phyloP scores from a whole-genome alignment of 2,888 invertebrate genomes.

The Parnassius mnemosyne region DNA sequence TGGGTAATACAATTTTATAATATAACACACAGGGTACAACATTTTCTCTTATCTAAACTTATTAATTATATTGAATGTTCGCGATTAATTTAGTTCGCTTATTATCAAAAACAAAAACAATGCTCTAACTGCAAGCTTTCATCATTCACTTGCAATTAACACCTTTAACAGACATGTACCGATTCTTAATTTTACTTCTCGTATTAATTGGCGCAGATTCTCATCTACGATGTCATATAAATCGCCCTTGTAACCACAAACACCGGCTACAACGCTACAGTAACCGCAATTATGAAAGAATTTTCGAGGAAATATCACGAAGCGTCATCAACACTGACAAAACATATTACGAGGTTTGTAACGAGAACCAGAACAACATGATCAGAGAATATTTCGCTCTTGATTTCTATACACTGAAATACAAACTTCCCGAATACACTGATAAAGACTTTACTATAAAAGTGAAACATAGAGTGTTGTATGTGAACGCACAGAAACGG shows the following conservation, averaged over 20 bases:
- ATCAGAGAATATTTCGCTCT: conserved; percentile 17
- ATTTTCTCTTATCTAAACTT: neutral
- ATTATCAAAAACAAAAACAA: no score
- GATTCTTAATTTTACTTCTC: conserved; percentile 3
- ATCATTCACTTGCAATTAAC: neutral
- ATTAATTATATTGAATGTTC: no score
- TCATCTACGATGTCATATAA: neutral
- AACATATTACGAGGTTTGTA: conserved; percentile 7
- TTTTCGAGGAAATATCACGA: conserved; percentile 8
- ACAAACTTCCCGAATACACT: conserved; percentile 17
- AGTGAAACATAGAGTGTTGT: conserved; percentile 24
- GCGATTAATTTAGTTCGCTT: no score
- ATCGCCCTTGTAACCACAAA: conserved; percentile 2
- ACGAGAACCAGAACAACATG: neutral
- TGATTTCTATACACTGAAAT: conserved; percentile 24
- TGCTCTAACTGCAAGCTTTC: neutral
- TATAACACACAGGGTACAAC: neutral
- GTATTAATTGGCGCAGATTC: conserved; percentile 1
- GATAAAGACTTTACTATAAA: conserved; percentile 20
- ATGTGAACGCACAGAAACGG: conserved; percentile 13
- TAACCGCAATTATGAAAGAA: neutral
- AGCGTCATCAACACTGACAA: conserved; percentile 8
- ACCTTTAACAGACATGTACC: conserved; percentile 6
- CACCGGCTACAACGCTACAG: conserved; percentile 3
- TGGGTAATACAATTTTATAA: no score